These are phyloP conservation scores for Caenorhabditis sulstoni DNA, from an alignment of 2,888 invertebrate species.

Conservation along the genomic window DNA sequence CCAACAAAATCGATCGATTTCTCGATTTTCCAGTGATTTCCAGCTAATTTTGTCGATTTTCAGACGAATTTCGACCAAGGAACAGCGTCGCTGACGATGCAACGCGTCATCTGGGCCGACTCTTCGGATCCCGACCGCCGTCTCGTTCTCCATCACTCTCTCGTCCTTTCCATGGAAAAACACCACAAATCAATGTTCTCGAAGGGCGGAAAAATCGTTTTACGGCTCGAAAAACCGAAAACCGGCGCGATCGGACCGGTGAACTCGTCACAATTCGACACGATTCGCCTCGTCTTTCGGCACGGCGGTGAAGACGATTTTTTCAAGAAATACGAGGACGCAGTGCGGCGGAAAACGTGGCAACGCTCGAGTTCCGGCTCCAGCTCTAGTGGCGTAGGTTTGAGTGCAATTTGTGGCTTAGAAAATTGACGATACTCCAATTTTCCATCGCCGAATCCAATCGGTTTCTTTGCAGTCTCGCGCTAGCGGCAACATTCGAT, in stretches of 20 bases:
- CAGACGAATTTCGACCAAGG: conserved; percentile 79
- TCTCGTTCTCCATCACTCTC: conserved; percentile 78
- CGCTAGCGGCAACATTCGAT: conserved; percentile 77
- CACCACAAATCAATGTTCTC: conserved; percentile 79
- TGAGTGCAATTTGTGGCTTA: no score
- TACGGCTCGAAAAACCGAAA: conserved; percentile 65
- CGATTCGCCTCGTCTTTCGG: conserved; percentile 73
- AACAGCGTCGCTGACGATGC: conserved; percentile 78
- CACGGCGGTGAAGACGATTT: conserved; percentile 80
- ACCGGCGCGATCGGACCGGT: conserved; percentile 73
- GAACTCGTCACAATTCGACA: conserved; percentile 67
- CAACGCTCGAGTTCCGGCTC: conserved; percentile 77
- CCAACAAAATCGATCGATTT: no score
- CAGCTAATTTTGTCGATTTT: conserved; percentile 30
- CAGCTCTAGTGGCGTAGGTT: conserved; percentile 75
- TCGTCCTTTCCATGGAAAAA: conserved; percentile 77
- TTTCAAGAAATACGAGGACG: conserved; percentile 78
- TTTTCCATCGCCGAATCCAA: background rate
- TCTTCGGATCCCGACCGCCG: conserved; percentile 78
- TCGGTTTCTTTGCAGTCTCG: conserved; percentile 61
- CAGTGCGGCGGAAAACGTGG: conserved; percentile 77
- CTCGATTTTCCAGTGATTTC: background rate
- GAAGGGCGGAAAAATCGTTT: conserved; percentile 77
- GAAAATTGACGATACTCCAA: no score
- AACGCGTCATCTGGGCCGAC: conserved; percentile 80